Conservation (phyloP, 2,797 vertebrate genomes). For the Cirrhinus mrigala region DNA sequence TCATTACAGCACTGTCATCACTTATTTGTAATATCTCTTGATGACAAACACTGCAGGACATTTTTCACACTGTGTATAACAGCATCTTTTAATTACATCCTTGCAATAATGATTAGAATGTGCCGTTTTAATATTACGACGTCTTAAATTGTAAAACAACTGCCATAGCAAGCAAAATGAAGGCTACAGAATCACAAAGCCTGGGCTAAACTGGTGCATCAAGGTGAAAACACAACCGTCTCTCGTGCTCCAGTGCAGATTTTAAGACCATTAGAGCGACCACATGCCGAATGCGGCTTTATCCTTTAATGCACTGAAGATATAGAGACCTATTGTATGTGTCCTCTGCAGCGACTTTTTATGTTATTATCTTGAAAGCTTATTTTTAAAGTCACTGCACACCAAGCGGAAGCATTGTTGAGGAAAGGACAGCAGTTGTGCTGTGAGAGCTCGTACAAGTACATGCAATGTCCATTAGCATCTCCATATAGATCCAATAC, state of each 20-base stretch:
- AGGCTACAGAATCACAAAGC: neutral
- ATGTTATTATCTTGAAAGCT: slow-evolving; percentile 34
- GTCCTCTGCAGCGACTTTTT: slow-evolving; percentile 33
- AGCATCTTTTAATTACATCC: neutral
- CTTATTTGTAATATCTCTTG: neutral
- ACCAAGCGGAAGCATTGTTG: neutral
- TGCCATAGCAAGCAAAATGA: neutral
- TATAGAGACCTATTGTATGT: slow-evolving; percentile 14
- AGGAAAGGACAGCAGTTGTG: slow-evolving; percentile 11
- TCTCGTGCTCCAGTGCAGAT: slow-evolving; percentile 1
- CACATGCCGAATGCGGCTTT: neutral
- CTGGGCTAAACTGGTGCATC: neutral
- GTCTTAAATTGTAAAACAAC: neutral
- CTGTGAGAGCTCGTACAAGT: neutral
- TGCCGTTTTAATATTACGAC: neutral
- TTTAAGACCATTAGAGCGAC: slow-evolving; percentile 2
- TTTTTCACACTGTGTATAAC: slow-evolving; percentile 13
- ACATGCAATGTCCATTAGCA: neutral
- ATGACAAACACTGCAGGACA: slow-evolving; percentile 28
- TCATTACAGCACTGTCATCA: neutral
- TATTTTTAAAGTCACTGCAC: slow-evolving; percentile 20
- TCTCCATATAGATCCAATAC: neutral
- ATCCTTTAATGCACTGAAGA: slow-evolving; percentile 44
- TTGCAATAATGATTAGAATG: slow-evolving; percentile 1
- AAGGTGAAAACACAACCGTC: neutral